phyloP scores from a whole-genome alignment of 53 echinoderm and acorn worm genomes.

The Holothuria leucospilota region DNA sequence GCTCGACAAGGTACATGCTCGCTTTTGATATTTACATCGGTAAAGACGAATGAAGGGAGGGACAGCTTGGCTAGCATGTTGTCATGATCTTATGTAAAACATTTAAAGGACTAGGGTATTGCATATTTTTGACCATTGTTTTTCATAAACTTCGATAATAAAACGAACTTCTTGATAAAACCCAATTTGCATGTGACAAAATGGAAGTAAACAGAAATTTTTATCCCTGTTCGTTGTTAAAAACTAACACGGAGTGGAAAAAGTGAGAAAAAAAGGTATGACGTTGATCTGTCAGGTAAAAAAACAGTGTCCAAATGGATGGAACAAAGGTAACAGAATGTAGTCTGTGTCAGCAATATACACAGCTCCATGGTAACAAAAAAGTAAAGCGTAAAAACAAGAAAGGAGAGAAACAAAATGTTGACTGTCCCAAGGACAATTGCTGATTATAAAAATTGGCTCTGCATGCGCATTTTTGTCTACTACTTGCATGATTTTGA shows the following conservation, averaged over 20 bases:
- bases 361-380: not conserved
- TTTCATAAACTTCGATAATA: not conserved
- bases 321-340: not conserved
- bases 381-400: not conserved
- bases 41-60: not conserved
- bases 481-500: not conserved
- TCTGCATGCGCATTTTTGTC: not conserved
- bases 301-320: not conserved
- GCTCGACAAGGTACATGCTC: conserved; percentile 8
- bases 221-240: not conserved
- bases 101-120: not conserved
- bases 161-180: not conserved
- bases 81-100: not conserved
- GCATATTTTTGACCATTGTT: conserved; percentile 19
- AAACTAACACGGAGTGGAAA: not conserved
- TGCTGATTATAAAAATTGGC: not conserved
- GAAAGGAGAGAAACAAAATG: not conserved
- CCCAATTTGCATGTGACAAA: not conserved
- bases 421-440: not conserved
- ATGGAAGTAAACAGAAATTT: not conserved
- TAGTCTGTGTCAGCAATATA: not conserved
- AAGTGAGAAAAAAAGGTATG: not conserved
- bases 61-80: not conserved
- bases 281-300: not conserved
- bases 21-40: conserved; percentile 15